These are phyloP conservation scores for Sphyrna mokarran DNA, from an alignment of 2,113 vertebrate species.

Conservation along the genomic window DNA sequence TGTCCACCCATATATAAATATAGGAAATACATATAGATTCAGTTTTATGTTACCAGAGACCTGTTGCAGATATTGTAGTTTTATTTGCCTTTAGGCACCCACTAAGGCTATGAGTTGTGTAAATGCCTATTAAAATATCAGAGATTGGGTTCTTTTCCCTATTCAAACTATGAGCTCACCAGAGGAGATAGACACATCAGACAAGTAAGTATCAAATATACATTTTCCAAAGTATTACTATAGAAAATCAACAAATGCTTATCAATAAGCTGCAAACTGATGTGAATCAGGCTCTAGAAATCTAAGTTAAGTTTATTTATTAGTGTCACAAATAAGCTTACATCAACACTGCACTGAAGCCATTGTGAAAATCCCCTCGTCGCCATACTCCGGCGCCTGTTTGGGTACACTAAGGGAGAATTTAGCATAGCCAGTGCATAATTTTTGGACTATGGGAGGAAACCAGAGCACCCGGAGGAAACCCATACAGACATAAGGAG, in stretches of 20 bases:
- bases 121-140: neutral
- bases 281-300: neutral
- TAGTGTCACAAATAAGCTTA: too few relatives aligned
- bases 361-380: too few relatives aligned
- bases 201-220: neutral
- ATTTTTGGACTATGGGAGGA: too few relatives aligned
- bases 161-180: neutral
- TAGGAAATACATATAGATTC: neutral
- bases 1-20: neutral
- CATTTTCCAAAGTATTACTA: neutral
- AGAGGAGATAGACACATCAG: neutral
- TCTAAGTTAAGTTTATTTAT: neutral
- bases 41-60: neutral
- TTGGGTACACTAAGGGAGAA: too few relatives aligned
- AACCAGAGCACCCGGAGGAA: too few relatives aligned
- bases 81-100: neutral
- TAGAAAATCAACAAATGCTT: neutral
- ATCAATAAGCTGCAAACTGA: neutral
- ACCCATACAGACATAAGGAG: too few relatives aligned
- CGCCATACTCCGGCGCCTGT: too few relatives aligned
- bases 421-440: too few relatives aligned
- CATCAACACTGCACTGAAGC: too few relatives aligned
- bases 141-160: neutral
- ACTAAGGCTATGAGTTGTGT: neutral
- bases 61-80: neutral